Percentiles rank a stretch among this genome's conserved stretches.
Evolutionary conservation across 2,113 vertebrate genomes (phyloP).

Genomic region (Prunella himalayana): DNA sequence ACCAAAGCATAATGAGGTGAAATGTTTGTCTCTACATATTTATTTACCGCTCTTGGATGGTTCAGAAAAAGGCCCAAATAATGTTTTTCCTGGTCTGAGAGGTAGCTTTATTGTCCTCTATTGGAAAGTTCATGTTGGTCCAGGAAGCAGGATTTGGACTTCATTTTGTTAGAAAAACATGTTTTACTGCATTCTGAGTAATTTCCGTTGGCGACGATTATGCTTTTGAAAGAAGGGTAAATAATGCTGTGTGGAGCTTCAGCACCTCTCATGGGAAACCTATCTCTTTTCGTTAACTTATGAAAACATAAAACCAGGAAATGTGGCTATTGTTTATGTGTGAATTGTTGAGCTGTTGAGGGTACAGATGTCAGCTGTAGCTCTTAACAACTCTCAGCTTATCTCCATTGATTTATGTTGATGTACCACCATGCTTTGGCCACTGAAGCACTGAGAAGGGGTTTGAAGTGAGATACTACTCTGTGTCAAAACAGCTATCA

Average conservation of each 20-base stretch:
- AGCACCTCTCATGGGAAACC: background rate
- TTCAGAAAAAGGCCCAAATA: background rate
- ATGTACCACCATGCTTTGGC: background rate
- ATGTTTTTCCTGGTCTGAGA: background rate
- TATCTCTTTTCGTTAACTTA: background rate
- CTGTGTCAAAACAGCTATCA: background rate
- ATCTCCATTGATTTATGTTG: background rate
- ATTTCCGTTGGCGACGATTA: background rate
- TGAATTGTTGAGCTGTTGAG: background rate
- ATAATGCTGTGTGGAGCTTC: background rate
- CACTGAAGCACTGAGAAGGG: background rate
- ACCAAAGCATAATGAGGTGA: background rate
- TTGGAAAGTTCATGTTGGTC: background rate
- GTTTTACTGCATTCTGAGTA: constrained; percentile 45
- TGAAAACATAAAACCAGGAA: background rate
- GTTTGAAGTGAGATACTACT: background rate
- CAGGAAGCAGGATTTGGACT: constrained; percentile 25
- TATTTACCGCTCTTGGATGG: background rate
- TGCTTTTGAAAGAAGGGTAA: background rate
- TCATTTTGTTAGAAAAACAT: constrained; percentile 15
- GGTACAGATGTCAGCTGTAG: background rate
- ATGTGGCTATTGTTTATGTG: background rate
- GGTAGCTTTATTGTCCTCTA: background rate
- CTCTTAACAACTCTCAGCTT: background rate
- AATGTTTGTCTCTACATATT: background rate